Evolutionary conservation across 2,797 vertebrate genomes (phyloP), one percentile per base, ranked within the genome.

Genomic region (Danio kyathit): DNA sequence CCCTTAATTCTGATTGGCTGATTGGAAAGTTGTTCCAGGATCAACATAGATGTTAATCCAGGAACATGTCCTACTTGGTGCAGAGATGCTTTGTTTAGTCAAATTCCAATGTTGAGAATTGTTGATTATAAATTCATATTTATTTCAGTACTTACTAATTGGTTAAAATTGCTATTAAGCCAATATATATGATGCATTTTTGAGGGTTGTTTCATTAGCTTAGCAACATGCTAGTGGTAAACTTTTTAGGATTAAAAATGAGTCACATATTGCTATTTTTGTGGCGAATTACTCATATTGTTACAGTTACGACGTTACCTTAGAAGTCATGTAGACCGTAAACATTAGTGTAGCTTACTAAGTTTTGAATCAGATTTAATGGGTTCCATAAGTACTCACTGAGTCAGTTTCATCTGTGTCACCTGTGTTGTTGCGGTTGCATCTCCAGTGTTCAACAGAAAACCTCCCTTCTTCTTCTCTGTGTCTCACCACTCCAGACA

Each of bases 401-500:
- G 72, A 49, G 43, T 74, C 71, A 74, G 1, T 44, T 21, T n/a
- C n/a, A 72, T 80, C 41, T 61, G 63, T 74, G 14, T 61, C 40
- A 48, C n/a, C 57, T 74, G 67, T 38, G n/a, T 61, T 76, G 66
- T 77, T 51, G 48, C 43, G n/a, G 49, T 16, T 52, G 54, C 17
- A 46, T 78, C 60, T 16, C 6, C 17, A 38, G 69, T 13, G 44
- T 65, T 75, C 44, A 41, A 6, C 82, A 10, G 54, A 29, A 40
- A 19, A 67, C 40, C 51, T 80, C 40, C 9, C 14, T 29, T 54
- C 38, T 13, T 69, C 63, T 41, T 61, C 75, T 2, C 8, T n/a
- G 51, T 4, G 41, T 72, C 72, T 43, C 59, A 49, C 73, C 14
- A 44, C 76, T 60, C 69, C 71, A 66, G 64, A 71, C 51, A 75